phyloP scores from a whole-genome alignment of 2,888 invertebrate genomes.

The Tryphoninae sp. region DNA sequence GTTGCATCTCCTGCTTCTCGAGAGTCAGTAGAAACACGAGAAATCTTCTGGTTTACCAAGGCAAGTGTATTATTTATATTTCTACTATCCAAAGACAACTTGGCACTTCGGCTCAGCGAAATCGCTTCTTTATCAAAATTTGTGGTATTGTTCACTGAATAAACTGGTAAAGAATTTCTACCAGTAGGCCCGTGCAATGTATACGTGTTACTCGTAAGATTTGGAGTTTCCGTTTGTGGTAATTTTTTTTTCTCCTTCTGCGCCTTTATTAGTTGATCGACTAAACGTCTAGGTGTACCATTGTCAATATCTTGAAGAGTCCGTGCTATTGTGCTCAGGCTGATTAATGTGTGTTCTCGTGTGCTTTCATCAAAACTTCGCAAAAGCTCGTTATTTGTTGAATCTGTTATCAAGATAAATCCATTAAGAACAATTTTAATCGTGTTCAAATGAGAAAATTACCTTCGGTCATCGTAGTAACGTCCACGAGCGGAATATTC shows the following conservation, averaged over 20 bases:
- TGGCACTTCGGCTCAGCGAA: constrained; percentile 49
- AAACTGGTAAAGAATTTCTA: constrained; percentile 59
- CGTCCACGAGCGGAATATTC: constrained; percentile 72
- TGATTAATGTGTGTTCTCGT: constrained; percentile 75
- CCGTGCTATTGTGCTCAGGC: constrained; percentile 76
- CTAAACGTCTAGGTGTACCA: constrained; percentile 74
- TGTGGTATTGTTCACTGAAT: constrained; percentile 32
- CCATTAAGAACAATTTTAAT: not conserved
- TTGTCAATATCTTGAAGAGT: constrained; percentile 73
- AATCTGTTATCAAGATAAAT: constrained; percentile 43
- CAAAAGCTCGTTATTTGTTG: constrained; percentile 40
- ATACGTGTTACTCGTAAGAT: constrained; percentile 61
- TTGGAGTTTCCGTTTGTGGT: constrained; percentile 13
- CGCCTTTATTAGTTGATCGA: constrained; percentile 75
- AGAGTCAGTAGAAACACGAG: constrained; percentile 2
- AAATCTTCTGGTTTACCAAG: constrained; percentile 23
- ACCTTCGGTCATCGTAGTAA: constrained; percentile 73
- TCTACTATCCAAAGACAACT: constrained; percentile 73
- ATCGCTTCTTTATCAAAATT: constrained; percentile 38
- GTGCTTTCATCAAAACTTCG: constrained; percentile 50
- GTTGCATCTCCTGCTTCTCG: constrained; percentile 2
- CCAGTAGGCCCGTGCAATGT: constrained; percentile 48
- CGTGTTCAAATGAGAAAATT: constrained; percentile 24
- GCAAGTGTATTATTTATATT: constrained; percentile 31
- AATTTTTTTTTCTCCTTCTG: constrained; percentile 64